Base-by-base conservation (phyloP, 1,140 invertebrate species). In the Nephotettix cincticeps region DNA sequence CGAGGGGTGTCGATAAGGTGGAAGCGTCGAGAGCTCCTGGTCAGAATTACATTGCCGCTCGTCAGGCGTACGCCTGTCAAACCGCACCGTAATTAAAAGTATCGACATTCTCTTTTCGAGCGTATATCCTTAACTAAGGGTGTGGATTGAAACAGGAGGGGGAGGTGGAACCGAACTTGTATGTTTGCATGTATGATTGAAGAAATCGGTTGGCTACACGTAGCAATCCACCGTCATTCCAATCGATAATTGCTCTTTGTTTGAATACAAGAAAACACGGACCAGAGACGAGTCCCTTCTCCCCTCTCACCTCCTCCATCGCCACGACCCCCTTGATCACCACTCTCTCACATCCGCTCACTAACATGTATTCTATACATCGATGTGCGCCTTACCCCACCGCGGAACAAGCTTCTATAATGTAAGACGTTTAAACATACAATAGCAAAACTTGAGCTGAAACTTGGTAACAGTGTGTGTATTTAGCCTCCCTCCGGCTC, bases 181-280 rank as follows among this genome's bases (percentile, higher is more conserved):
- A 23, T 27, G 56, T 61, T 61, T 61, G 56, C 56, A 61, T 61
- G 56, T 61, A 61, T 61, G 56, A 61, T 61, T 61, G 56, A 61
- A 61, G 56, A 61, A 61, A 61, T 61, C 23, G 56, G 56, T 61
- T n/a, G 56, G 56, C 56, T 61, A 28, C 25, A 11, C 21, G 56
- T 28, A 6, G 25, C 56, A 61, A 27, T 28, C 56, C 56, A 13
- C 9, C 23, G 13, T 61, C 56, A 29, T 25, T 29, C 56, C 56
- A 61, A 61, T 61, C 56, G 28, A 61, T 61, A 61, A 61, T 61
- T 61, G 56, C 56, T 61, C 56, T 61, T 61, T 61, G 56, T 61
- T 61, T 61, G 56, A 61, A 61, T 61, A 23, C 56, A 61, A 61
- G 56, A 61, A 61, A 61, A 61, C 56, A 61, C 56, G 56, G 56